Percentiles rank a stretch among this genome's conserved stretches.
These are phyloP conservation scores for Pteronura brasiliensis DNA, from an alignment of 2,113 vertebrate species.

Conservation along the genomic window DNA sequence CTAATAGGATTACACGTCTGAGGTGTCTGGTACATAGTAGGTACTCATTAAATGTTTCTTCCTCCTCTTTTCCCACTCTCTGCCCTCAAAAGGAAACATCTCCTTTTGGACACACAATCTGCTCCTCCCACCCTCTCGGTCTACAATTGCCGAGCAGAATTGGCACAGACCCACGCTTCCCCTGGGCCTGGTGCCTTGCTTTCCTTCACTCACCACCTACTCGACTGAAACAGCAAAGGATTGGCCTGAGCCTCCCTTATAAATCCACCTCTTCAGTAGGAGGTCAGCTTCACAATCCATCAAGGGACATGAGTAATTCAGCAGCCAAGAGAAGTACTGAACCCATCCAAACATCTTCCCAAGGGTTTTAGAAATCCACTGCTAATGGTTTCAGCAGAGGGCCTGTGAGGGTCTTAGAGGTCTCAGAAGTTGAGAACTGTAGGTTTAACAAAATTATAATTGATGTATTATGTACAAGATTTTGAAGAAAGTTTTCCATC, in stretches of 20 bases:
- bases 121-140: accelerated
- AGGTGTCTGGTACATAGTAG: background rate
- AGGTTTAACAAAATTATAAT: background rate
- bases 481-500: background rate
- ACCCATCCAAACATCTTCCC: background rate
- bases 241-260: background rate
- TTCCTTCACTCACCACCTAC: background rate
- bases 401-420: background rate
- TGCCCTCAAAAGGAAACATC: background rate
- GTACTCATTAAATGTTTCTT: background rate
- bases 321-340: slow-evolving; percentile 12
- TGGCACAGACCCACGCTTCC: background rate
- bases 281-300: background rate
- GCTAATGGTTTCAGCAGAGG: background rate
- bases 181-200: background rate
- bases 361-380: slow-evolving; percentile 5
- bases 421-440: background rate
- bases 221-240: background rate
- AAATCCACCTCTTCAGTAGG: background rate
- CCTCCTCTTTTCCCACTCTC: background rate
- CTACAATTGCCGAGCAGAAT: background rate
- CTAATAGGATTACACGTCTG: background rate
- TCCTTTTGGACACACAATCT: background rate
- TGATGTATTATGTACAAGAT: background rate
- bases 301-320: slow-evolving; percentile 33